A percentile compares a stretch with the other conserved stretches of the same genome.
These are phyloP conservation scores for Bombylius discolor DNA, from an alignment of 2,888 invertebrate genomes.

Conservation along the genomic window DNA sequence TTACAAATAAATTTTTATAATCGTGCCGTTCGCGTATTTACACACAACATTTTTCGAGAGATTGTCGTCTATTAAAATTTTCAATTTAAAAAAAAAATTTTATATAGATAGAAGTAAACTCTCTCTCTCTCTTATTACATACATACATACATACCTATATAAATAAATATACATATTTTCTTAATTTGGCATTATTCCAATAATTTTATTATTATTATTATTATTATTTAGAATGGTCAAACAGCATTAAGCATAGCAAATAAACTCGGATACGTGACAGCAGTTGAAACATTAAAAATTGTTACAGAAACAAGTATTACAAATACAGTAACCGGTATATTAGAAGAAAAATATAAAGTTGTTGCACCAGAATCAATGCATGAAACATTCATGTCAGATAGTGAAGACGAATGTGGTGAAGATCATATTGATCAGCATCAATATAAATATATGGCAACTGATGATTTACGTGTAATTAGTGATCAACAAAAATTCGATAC, in stretches of 20 bases:
- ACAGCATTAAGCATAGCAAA: slow-evolving; percentile 94
- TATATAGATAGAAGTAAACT: too few relatives aligned
- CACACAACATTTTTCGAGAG: too few relatives aligned
- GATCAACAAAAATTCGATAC: slow-evolving; percentile 62
- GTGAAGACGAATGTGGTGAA: slow-evolving; percentile 94
- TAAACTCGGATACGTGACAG: slow-evolving; percentile 93
- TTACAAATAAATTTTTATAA: too few relatives aligned
- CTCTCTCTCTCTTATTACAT: too few relatives aligned
- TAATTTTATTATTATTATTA: not conserved
- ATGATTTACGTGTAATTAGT: slow-evolving; percentile 64
- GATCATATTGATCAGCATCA: slow-evolving; percentile 48
- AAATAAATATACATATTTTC: not conserved
- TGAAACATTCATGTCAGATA: slow-evolving; percentile 96
- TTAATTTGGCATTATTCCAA: not conserved
- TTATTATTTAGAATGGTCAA: slow-evolving; percentile 67
- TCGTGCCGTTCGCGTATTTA: too few relatives aligned
- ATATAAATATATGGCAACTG: slow-evolving; percentile 69
- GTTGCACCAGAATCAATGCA: slow-evolving; percentile 98
- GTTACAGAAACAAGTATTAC: slow-evolving; percentile 68
- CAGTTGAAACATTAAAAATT: slow-evolving; percentile 90
- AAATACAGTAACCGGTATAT: slow-evolving; percentile 39
- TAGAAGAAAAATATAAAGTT: slow-evolving; percentile 92
- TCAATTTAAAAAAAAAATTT: too few relatives aligned
- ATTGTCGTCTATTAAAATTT: too few relatives aligned
- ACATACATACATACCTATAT: too few relatives aligned